Percentiles rank a stretch among this genome's conserved stretches.
phyloP scores from a whole-genome alignment of 2,113 vertebrate genomes.

The Chionis minor region DNA sequence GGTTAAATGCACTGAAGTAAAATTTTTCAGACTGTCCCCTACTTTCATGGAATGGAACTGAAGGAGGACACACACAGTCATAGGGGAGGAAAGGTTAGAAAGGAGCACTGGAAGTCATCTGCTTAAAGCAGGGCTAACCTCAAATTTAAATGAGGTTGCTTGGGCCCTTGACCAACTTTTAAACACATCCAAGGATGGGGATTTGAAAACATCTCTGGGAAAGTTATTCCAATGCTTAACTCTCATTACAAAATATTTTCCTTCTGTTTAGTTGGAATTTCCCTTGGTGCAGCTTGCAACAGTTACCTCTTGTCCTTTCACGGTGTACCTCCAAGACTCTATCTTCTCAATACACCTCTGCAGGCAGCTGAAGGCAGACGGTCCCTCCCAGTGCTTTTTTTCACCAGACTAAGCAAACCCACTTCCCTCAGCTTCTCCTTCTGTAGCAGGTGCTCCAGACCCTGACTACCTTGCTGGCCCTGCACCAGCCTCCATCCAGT shows the following conservation, averaged over 20 bases:
- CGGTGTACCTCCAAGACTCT: fast-evolving
- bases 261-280: neutral
- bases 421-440: neutral
- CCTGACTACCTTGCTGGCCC: fast-evolving
- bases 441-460: neutral
- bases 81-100: neutral
- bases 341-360: fast-evolving
- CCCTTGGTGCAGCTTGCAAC: neutral
- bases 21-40: neutral
- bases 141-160: neutral
- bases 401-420: neutral
- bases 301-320: neutral
- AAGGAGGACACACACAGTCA: neutral
- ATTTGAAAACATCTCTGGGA: neutral
- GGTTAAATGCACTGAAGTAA: neutral
- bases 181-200: neutral
- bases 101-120: neutral
- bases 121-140: neutral
- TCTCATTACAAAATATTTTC: neutral
- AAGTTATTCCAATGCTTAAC: neutral
- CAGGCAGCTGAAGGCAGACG: neutral
- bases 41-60: neutral
- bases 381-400: neutral
- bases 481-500: neutral
- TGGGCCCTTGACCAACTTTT: neutral